Evolutionary conservation across 2,888 invertebrate species (phyloP).

Genomic region (Conops quadrifasciatus): DNA sequence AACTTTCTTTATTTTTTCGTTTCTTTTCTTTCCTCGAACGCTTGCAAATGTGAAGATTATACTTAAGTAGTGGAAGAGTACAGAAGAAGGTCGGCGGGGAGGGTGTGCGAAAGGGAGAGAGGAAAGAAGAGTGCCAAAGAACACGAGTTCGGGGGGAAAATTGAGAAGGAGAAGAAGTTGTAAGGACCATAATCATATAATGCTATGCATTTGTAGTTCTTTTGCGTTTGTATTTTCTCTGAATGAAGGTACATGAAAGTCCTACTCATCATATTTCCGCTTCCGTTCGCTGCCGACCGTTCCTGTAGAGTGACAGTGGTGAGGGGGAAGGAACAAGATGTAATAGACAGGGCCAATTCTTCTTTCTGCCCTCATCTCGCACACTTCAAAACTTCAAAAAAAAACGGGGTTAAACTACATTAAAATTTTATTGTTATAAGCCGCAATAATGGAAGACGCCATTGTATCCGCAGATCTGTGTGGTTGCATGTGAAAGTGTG

Average conservation of each 20-base stretch:
- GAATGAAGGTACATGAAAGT: constrained; percentile 30
- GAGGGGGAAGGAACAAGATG: constrained; percentile 2
- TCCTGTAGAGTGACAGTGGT: constrained; percentile 14
- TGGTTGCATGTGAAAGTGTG: not conserved
- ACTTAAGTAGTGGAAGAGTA: constrained; percentile 6
- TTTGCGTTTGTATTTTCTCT: not conserved
- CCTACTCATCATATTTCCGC: constrained; percentile 39
- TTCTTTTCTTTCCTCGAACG: not conserved
- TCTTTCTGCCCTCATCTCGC: no score
- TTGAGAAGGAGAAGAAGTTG: no score
- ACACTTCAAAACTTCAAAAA: constrained; percentile 15
- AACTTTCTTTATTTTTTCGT: no score
- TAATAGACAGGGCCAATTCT: no score
- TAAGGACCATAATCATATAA: no score
- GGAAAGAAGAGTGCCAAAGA: no score
- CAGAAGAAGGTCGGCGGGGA: not conserved
- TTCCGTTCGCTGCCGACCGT: constrained; percentile 20
- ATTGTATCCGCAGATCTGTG: not conserved
- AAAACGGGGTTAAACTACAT: constrained; percentile 36
- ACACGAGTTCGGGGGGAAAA: no score
- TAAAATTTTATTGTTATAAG: constrained; percentile 40
- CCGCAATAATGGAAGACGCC: constrained; percentile 26
- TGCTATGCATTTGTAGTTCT: not conserved
- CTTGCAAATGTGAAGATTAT: constrained; percentile 30
- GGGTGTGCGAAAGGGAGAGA: no score